Conservation (phyloP, 2,113 vertebrate species). For the Bubalus kerabau region DNA sequence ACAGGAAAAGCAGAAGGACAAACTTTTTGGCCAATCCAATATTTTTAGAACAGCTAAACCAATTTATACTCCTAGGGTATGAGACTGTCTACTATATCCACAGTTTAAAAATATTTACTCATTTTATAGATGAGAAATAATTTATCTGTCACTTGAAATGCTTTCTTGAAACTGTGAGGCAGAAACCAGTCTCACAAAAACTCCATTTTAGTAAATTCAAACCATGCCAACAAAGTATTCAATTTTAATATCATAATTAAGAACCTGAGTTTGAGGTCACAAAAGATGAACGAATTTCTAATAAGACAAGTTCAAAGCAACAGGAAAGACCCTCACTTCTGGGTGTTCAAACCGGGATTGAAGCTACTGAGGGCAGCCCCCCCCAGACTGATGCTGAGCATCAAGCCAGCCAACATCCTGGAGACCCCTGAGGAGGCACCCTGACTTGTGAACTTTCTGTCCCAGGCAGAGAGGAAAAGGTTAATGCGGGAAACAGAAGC, state of each 20-base stretch:
- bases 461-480: background rate
- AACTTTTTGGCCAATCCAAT: background rate
- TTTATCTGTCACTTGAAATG: background rate
- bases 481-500: background rate
- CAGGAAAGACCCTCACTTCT: background rate
- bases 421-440: background rate
- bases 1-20: background rate
- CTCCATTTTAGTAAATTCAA: background rate
- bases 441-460: background rate
- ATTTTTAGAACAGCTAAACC: background rate
- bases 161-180: background rate
- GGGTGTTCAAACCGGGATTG: too few species aligned
- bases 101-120: background rate
- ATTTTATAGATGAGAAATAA: background rate
- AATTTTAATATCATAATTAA: background rate
- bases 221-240: background rate
- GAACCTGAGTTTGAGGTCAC: background rate
- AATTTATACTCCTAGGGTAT: background rate
- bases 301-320: background rate
- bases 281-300: background rate
- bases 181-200: slow-evolving; percentile 7
- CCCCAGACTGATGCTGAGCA: background rate
- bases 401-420: background rate
- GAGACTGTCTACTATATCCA: background rate
- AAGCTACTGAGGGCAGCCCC: background rate